phyloP scores from a whole-genome alignment of 2,797 vertebrate genomes.

The Numenius phaeopus region DNA sequence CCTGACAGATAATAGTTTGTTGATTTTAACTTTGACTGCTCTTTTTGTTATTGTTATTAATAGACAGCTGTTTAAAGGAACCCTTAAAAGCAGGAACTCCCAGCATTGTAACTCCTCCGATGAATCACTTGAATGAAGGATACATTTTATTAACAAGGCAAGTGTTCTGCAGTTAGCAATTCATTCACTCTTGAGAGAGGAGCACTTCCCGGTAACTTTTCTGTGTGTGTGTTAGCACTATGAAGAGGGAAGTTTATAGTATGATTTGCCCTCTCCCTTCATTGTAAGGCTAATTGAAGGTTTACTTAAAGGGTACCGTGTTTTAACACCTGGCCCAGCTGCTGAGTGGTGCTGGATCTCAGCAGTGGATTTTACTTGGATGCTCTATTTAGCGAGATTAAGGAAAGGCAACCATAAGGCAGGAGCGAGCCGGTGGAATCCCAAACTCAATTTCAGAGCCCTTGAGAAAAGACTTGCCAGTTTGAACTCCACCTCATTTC shows the following conservation, averaged over 20 bases:
- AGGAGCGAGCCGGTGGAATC: conserved; percentile 34
- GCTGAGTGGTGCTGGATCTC: background rate
- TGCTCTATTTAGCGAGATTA: conserved; percentile 29
- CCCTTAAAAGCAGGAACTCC: background rate
- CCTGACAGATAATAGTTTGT: conserved; percentile 25
- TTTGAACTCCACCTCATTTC: conserved; percentile 61
- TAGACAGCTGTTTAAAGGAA: background rate
- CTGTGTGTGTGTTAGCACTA: background rate
- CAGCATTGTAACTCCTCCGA: background rate
- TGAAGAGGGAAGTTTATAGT: background rate
- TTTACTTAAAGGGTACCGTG: background rate
- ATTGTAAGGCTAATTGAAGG: background rate
- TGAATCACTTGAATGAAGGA: background rate
- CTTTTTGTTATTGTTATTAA: conserved; percentile 25
- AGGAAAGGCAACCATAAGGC: conserved; percentile 29
- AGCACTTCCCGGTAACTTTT: background rate
- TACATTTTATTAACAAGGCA: background rate
- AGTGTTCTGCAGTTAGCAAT: background rate
- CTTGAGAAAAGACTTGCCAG: conserved; percentile 71
- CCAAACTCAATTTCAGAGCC: conserved; percentile 65
- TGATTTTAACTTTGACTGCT: conserved; percentile 21
- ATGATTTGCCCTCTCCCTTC: background rate
- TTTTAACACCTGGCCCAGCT: conserved; percentile 1
- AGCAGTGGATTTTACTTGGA: conserved; percentile 39
- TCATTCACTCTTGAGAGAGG: background rate